Evolutionary conservation across 2,113 vertebrate genomes (phyloP), one percentile per base, ranked within the genome.

Genomic region (Macaca nemestrina): DNA sequence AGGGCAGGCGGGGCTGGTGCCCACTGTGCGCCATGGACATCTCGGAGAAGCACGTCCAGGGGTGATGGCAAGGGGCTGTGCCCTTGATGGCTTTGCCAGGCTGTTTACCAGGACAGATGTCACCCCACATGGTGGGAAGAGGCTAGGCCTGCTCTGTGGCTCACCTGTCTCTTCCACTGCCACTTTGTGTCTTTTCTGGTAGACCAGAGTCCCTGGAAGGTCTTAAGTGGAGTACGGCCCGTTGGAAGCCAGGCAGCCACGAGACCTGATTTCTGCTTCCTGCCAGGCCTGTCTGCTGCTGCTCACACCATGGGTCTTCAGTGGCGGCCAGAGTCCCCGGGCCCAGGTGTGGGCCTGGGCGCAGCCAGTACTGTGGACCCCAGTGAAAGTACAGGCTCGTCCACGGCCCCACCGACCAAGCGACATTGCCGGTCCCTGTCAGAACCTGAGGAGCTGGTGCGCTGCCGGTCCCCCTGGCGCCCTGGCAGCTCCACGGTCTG

Each of bases 381-480:
- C 1, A 98, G 97, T 0, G 99, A 98, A 23, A 98, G 97, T 90
- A 80, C 98, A 9, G 97, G 98, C 1, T 98, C 98, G 0, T 98
- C 98, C 0, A 73, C 98, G 83, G 99, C 98, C 0, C 99, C 99
- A 0, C 99, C 99, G 6, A 99, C 98, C 0, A 99, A 99, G 95
- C 98, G 99, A 20, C 99, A 99, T 27, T 99, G 99, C 94, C 73
- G 98, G 78, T 99, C 99, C n/a, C 97, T 99, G 14, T 99, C 98
- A 0, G 99, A 99, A 97, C 99, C 99, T 0, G 98, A 99, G 18
- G 99, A 99, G 98, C 98, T 99, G 94, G 98, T 98, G 4, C 98
- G 98, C 72, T 99, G 99, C 93, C 92, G 97, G 1, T 99, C 99
- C 0, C 99, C 98, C 0, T 99, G 99, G 99, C 98, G 98, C 90